Evolutionary conservation across 2,888 invertebrate genomes (phyloP).

Genomic region (Drosophila quinaria): DNA sequence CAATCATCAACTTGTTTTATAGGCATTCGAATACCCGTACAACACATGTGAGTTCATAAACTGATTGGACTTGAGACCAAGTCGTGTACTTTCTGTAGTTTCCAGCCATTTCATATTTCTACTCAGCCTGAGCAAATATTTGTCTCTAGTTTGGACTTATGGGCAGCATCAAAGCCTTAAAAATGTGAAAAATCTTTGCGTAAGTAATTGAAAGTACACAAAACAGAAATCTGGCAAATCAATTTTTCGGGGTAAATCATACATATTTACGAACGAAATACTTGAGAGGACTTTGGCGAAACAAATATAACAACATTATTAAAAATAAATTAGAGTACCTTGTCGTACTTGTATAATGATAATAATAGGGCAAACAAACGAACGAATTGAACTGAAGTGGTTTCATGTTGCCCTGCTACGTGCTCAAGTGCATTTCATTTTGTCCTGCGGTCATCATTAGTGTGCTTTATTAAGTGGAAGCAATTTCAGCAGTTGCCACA

Average conservation of each 20-base stretch:
- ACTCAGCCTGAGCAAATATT: slow-evolving; percentile 50
- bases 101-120: slow-evolving; percentile 32
- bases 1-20: slow-evolving; percentile 43
- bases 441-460: slow-evolving; percentile 80
- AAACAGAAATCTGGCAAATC: slow-evolving; percentile 47
- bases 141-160: slow-evolving; percentile 30
- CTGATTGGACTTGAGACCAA: slow-evolving; percentile 19
- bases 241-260: slow-evolving; percentile 34
- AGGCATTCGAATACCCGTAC: slow-evolving; percentile 5
- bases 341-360: slow-evolving; percentile 38
- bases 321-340: slow-evolving; percentile 78
- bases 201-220: slow-evolving; percentile 70
- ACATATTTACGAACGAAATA: slow-evolving; percentile 19
- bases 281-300: slow-evolving; percentile 24
- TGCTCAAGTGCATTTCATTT: slow-evolving; percentile 78
- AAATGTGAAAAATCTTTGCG: slow-evolving; percentile 21
- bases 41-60: slow-evolving; percentile 20
- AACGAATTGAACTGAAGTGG: slow-evolving; percentile 44
- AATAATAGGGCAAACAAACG: slow-evolving; percentile 58
- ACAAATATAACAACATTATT: slow-evolving; percentile 62
- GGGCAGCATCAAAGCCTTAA: slow-evolving; percentile 37
- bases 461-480: slow-evolving; percentile 82
- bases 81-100: not conserved
- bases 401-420: slow-evolving; percentile 71
- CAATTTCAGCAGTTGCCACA: slow-evolving; percentile 37